phyloP scores from a whole-genome alignment of 1,140 invertebrate species.

The Tetragnatha versicolor region DNA sequence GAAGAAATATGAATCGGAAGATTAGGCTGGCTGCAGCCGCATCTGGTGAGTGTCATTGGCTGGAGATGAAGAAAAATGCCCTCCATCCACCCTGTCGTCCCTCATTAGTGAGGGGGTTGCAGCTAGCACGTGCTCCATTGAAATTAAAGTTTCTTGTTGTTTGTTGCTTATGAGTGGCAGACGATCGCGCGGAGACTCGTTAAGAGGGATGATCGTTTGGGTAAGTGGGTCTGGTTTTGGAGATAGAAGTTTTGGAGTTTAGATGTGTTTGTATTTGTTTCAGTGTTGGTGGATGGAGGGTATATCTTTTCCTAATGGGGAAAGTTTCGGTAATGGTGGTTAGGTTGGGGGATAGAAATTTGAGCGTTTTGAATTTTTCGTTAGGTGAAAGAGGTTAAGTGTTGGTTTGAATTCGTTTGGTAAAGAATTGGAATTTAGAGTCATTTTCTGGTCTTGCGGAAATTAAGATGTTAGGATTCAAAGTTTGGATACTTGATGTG shows the following conservation, averaged over 20 bases:
- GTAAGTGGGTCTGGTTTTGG: neutral
- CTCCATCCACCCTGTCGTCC: neutral
- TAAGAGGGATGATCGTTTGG: neutral
- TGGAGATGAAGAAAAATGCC: constrained; percentile 45
- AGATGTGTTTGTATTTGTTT: neutral
- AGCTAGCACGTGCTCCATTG: neutral
- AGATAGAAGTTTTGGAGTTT: neutral
- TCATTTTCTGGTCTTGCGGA: too few relatives aligned
- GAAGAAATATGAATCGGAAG: constrained; percentile 46
- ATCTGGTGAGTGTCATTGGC: constrained; percentile 37
- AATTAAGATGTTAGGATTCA: too few relatives aligned
- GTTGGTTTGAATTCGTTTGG: too few relatives aligned
- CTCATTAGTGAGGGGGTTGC: neutral
- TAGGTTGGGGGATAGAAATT: too few relatives aligned
- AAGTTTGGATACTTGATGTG: too few relatives aligned
- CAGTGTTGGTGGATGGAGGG: too few relatives aligned
- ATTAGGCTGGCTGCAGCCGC: neutral
- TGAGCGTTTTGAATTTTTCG: too few relatives aligned
- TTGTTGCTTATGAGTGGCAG: neutral
- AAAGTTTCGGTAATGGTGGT: too few relatives aligned
- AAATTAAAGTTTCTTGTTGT: neutral
- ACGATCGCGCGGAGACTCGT: neutral
- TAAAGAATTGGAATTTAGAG: too few relatives aligned
- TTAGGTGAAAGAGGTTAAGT: too few relatives aligned
- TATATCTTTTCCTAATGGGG: too few relatives aligned